A percentile compares a stretch with the other conserved stretches of the same genome.
These are phyloP conservation scores for Adrianichthys oophorus DNA, from an alignment of 2,797 vertebrate genomes.

Conservation along the genomic window DNA sequence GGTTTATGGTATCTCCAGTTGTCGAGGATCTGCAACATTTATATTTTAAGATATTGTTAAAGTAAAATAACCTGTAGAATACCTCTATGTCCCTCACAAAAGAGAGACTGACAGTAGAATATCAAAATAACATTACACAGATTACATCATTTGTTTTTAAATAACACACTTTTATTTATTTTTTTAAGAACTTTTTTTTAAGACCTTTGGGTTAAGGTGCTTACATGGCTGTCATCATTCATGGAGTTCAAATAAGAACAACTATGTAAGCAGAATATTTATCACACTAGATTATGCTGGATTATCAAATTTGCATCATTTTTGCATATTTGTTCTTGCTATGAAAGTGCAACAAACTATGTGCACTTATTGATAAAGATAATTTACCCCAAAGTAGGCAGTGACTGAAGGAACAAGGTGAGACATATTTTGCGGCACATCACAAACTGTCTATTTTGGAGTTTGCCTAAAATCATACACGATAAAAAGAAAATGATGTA, in stretches of 20 bases:
- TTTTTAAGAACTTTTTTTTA: too few species aligned
- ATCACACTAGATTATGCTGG: too few species aligned
- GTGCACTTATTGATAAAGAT: too few species aligned
- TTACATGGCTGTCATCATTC: too few species aligned
- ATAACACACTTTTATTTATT: too few species aligned
- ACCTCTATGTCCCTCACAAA: too few species aligned
- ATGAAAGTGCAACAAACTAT: constrained; percentile 10
- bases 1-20: constrained; percentile 98
- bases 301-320: neutral
- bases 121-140: too few species aligned
- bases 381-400: constrained; percentile 6
- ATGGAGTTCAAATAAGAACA: too few species aligned
- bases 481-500: neutral
- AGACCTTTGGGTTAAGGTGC: too few species aligned
- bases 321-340: constrained; percentile 11
- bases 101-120: too few species aligned
- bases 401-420: constrained; percentile 2
- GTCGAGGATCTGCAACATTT: constrained; percentile 85
- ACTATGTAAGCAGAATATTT: too few species aligned
- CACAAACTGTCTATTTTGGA: neutral
- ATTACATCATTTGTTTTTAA: too few species aligned
- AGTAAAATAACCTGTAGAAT: neutral
- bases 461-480: neutral
- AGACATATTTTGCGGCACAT: constrained; percentile 17
- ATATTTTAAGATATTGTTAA: neutral